Evolutionary conservation across 2,113 vertebrate genomes (phyloP), one percentile per base, ranked within the genome.

Genomic region (Odontesthes bonariensis): DNA sequence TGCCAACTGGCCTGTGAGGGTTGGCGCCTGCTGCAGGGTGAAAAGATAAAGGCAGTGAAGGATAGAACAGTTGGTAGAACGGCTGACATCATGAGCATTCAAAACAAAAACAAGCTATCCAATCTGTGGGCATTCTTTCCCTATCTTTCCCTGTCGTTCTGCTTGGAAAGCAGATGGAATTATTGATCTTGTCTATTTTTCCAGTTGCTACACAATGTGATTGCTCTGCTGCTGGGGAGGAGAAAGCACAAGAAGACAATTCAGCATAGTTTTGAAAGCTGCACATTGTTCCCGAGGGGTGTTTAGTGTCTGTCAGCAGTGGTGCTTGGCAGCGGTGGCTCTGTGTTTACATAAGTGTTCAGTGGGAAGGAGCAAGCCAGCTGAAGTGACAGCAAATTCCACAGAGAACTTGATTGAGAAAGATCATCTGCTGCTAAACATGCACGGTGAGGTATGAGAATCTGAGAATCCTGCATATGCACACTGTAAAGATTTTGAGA

Each of bases 271-370:
- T 77, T 83, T 89, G 83, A 92, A 90, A 92, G 89, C 83, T 27
- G 69, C 27, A n/a, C 87, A 92, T 91, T 92, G 92, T 93, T 89
- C 33, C 2, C 0, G 12, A 53, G 53, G 79, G 68, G 74, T 88
- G 92, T 85, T 88, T 75, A 86, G 78, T 88, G 83, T 89, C 84
- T 79, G 90, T 93, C 91, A 87, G 88, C 86, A 77, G 81, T 4
- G 79, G 92, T 92, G 88, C 91, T 90, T 89, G 89, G 90, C 92
- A 83, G 89, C 32, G 65, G 84, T 83, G 77, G 85, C 83, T 83
- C 89, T 86, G 76, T 83, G 89, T 92, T 92, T 87, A 91, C 86
- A 82, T 83, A 86, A 89, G 86, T 76, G 79, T 65, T 71, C 33
- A 8, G 75, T 63, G 79, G 85, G 81, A 91, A 86, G 86, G 86